A percentile compares a stretch with the other conserved stretches of the same genome.
phyloP scores from a whole-genome alignment of 1,140 invertebrate species.

The Drosophila athabasca region DNA sequence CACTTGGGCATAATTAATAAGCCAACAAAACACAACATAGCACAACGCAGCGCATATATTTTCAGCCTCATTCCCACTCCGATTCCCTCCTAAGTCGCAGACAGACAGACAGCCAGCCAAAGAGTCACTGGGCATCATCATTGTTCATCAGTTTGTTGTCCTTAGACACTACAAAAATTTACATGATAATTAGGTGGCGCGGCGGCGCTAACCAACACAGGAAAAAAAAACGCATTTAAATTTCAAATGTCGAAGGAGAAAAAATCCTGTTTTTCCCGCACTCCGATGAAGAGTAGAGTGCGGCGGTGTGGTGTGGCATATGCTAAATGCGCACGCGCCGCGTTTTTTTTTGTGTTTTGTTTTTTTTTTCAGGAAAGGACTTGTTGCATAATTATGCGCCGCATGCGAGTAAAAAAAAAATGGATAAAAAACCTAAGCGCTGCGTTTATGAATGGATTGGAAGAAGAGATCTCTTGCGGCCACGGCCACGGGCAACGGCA shows the following conservation, averaged over 20 bases:
- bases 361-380: constrained; percentile 66
- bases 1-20: constrained; percentile 81
- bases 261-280: constrained; percentile 63
- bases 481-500: constrained; percentile 11
- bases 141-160: constrained; percentile 42
- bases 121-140: constrained; percentile 26
- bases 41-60: constrained; percentile 15
- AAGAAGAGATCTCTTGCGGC: constrained; percentile 49
- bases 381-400: constrained; percentile 82
- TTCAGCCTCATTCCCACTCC: constrained; percentile 11
- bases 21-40: constrained; percentile 37
- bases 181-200: constrained; percentile 76
- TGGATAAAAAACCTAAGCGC: constrained; percentile 64
- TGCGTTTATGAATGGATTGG: constrained; percentile 75
- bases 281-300: constrained; percentile 2
- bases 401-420: constrained; percentile 66
- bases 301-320: constrained; percentile 21
- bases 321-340: constrained; percentile 81
- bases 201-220: constrained; percentile 50
- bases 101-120: constrained; percentile 36
- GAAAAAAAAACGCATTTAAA: constrained; percentile 66
- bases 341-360: constrained; percentile 51
- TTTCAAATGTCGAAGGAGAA: constrained; percentile 68
- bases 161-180: constrained; percentile 69
- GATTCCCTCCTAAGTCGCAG: constrained; percentile 26